Conservation (phyloP, 2,113 vertebrate species). For the Tyrannus savana region DNA sequence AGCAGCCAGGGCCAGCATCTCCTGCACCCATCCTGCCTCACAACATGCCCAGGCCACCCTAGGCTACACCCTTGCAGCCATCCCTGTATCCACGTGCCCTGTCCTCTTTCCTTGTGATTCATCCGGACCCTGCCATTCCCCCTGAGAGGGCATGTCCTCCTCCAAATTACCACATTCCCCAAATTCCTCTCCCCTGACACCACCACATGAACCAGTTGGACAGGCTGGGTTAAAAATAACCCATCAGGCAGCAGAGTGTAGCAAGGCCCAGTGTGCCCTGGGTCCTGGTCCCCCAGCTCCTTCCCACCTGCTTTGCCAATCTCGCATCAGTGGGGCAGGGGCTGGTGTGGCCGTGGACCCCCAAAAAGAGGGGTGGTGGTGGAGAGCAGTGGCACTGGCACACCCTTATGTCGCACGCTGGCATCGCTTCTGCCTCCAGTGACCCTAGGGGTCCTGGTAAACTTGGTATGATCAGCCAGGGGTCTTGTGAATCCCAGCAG, state of each 20-base stretch:
- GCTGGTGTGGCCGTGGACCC: background rate
- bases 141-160: conserved; percentile 60
- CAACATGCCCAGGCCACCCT: background rate
- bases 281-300: background rate
- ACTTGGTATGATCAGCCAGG: rapidly evolving
- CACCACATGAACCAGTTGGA: conserved; percentile 73
- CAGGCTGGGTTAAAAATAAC: conserved; percentile 72
- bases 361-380: background rate
- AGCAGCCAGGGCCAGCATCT: background rate
- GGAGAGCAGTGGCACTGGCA: background rate
- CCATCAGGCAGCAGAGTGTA: background rate
- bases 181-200: conserved; percentile 74
- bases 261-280: background rate
- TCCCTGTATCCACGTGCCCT: background rate
- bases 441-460: background rate
- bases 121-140: conserved; percentile 57
- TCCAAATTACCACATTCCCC: conserved; percentile 75
- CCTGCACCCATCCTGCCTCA: background rate
- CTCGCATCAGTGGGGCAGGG: background rate
- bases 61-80: background rate
- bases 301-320: conserved; percentile 20
- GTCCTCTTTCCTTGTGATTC: conserved; percentile 46
- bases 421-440: background rate
- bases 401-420: background rate
- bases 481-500: background rate